phyloP scores from a whole-genome alignment of 2,888 invertebrate species.

The Gymnoscelis rufifasciata region DNA sequence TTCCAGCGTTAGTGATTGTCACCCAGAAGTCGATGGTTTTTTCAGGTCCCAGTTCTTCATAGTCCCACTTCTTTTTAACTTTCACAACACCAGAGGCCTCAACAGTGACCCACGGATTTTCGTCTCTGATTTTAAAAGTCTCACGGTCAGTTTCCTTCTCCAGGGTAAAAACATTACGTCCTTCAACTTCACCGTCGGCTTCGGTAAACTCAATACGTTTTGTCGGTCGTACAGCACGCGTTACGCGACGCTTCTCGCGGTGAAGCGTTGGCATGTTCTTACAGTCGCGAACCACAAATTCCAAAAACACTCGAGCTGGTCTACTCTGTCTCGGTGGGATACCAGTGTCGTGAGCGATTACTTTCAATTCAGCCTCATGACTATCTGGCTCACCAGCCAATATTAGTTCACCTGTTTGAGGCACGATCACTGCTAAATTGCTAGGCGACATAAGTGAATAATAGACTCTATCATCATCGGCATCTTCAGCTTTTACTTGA shows the following conservation, averaged over 20 bases:
- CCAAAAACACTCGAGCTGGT: constrained; percentile 87
- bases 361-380: constrained; percentile 83
- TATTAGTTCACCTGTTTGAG: constrained; percentile 94
- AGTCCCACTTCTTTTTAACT: constrained; percentile 98
- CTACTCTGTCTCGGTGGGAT: constrained; percentile 84
- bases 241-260: constrained; percentile 87
- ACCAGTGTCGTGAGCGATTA: constrained; percentile 90
- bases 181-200: constrained; percentile 92
- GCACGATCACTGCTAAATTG: constrained; percentile 91
- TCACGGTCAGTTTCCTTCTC: constrained; percentile 95
- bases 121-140: constrained; percentile 94
- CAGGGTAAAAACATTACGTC: constrained; percentile 91
- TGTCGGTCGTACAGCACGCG: constrained; percentile 95
- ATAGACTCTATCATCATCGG: constrained; percentile 94
- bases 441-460: constrained; percentile 90
- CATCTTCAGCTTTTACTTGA: constrained; percentile 90
- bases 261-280: constrained; percentile 82
- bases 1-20: constrained; percentile 93
- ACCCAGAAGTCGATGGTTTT: constrained; percentile 98
- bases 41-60: constrained; percentile 94
- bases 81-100: constrained; percentile 94
- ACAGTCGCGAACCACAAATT: constrained; percentile 81
- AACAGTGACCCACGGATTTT: constrained; percentile 96
- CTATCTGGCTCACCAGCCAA: constrained; percentile 87
- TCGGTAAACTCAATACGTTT: constrained; percentile 95